Evolutionary conservation across 2,113 vertebrate genomes (phyloP).

Genomic region (Struthidea cinerea): DNA sequence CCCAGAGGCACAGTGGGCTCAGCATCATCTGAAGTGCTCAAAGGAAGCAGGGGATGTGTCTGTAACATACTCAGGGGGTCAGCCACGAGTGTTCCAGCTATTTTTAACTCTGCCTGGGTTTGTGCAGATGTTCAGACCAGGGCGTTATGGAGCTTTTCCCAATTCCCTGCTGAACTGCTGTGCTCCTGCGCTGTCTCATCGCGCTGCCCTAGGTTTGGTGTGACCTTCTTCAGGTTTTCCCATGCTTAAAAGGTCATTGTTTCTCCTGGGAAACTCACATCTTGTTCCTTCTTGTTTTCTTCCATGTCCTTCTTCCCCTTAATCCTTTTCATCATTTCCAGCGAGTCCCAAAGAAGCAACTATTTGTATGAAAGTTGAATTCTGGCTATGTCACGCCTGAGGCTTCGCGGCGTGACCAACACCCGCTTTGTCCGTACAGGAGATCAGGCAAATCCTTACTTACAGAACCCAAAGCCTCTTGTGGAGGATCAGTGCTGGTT

Average conservation of each 20-base stretch:
- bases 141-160: background rate
- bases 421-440: background rate
- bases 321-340: background rate
- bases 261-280: background rate
- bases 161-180: background rate
- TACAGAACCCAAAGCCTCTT: background rate
- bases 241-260: background rate
- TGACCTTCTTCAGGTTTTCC: background rate
- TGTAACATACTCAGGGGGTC: background rate
- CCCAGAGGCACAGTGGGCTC: background rate
- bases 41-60: background rate
- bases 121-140: background rate
- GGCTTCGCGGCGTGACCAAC: background rate
- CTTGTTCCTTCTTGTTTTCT: background rate
- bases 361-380: background rate
- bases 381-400: background rate
- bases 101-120: background rate
- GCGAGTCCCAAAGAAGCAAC: background rate
- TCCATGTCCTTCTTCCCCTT: background rate
- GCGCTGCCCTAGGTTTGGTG: rapidly evolving
- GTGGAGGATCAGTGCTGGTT: background rate
- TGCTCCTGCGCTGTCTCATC: rapidly evolving
- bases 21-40: background rate
- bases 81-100: background rate
- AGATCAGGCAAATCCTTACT: background rate